Evolutionary conservation across 1,140 invertebrate genomes (phyloP).

Genomic region (Megalopta genalis): DNA sequence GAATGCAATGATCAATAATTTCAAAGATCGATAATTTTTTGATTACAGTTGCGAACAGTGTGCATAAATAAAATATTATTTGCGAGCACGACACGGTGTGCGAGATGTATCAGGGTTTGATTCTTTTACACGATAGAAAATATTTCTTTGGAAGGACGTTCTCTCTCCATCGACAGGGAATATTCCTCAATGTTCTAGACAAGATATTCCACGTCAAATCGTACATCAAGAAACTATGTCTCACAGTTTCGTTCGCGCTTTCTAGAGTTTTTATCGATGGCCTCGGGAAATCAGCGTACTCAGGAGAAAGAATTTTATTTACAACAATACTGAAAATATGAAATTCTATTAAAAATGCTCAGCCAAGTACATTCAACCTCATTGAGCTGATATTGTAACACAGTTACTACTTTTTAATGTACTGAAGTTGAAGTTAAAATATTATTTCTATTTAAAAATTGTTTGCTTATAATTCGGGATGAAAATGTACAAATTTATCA

Average conservation of each 20-base stretch:
- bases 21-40: too few relatives aligned
- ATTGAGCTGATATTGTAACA: too few relatives aligned
- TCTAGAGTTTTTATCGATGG: conserved; percentile 25
- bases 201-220: conserved; percentile 25
- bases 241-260: conserved; percentile 13
- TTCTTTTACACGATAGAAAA: conserved; percentile 21
- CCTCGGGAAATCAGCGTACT: too few relatives aligned
- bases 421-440: too few relatives aligned
- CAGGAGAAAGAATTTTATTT: background rate
- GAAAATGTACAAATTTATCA: too few relatives aligned
- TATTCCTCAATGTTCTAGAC: conserved; percentile 6
- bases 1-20: too few relatives aligned
- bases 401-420: too few relatives aligned
- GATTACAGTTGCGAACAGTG: too few relatives aligned
- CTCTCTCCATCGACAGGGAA: background rate
- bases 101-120: background rate
- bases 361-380: too few relatives aligned
- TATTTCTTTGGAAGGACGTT: background rate
- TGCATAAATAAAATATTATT: background rate
- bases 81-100: too few relatives aligned
- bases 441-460: too few relatives aligned
- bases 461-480: too few relatives aligned
- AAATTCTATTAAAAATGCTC: background rate
- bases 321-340: background rate
- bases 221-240: conserved; percentile 2